phyloP scores from a whole-genome alignment of 2,888 invertebrate species.

The Scelioninae gen. 1 region DNA sequence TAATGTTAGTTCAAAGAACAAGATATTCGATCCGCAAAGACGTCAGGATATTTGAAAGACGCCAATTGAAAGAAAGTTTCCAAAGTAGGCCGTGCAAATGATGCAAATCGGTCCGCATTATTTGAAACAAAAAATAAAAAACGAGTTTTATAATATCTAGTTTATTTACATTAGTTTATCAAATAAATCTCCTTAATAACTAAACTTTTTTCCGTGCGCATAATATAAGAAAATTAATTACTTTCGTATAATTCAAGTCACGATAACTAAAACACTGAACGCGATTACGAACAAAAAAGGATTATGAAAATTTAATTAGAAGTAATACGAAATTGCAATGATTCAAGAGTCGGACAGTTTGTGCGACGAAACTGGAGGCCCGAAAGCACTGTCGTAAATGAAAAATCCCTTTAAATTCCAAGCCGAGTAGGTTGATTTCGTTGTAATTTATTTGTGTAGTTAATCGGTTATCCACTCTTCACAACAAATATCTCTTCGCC shows the following conservation, averaged over 20 bases:
- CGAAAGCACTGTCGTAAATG: no score
- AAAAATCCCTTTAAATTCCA: no score
- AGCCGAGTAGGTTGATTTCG: no score
- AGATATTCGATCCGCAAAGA: constrained; percentile 6
- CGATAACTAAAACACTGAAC: background rate
- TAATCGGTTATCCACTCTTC: constrained; percentile 24
- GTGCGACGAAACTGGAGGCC: no score
- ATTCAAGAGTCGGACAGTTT: no score
- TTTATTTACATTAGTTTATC: constrained; percentile 27
- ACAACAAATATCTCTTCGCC: background rate
- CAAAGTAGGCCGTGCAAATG: constrained; percentile 60
- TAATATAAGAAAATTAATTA: background rate
- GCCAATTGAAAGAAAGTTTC: constrained; percentile 33
- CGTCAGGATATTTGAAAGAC: constrained; percentile 18
- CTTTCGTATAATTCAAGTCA: no score
- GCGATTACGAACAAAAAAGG: background rate
- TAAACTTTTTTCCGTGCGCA: background rate
- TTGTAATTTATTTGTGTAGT: constrained; percentile 16
- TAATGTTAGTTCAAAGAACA: constrained; percentile 18
- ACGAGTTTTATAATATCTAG: constrained; percentile 28
- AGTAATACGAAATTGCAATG: background rate
- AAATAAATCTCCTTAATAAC: constrained; percentile 1
- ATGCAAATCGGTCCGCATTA: constrained; percentile 34
- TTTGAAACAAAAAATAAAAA: constrained; percentile 25
- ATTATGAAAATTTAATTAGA: constrained; percentile 1